Evolutionary conservation across 30 jellyfish, hydroid and myxozoan species (phyloP).

Genomic region (Aurelia sp.): DNA sequence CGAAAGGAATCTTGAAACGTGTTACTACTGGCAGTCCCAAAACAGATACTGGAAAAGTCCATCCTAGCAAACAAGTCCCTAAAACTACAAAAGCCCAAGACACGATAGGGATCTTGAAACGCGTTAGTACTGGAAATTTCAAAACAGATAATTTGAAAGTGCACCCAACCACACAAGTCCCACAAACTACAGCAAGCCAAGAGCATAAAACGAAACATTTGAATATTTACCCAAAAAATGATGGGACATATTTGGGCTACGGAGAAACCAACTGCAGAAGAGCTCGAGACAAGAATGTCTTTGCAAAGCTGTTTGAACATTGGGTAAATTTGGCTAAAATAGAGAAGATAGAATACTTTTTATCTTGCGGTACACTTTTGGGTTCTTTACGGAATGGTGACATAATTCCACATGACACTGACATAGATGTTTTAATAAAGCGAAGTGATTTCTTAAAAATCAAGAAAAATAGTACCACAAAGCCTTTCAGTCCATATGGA

Average conservation of each 20-base stretch:
- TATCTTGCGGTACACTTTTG: slow-evolving; percentile 89
- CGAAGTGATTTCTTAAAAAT: slow-evolving; percentile 50
- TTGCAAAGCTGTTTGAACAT: slow-evolving; percentile 39
- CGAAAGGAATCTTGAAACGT: too few relatives aligned
- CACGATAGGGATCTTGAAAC: too few relatives aligned
- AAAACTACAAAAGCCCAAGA: too few relatives aligned
- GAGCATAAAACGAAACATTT: too few relatives aligned
- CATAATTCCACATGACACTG: slow-evolving; percentile 82
- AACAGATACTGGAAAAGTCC: too few relatives aligned
- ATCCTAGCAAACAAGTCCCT: too few relatives aligned
- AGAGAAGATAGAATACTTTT: slow-evolving; percentile 53
- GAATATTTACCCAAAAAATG: slow-evolving; percentile 20
- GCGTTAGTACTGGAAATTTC: too few relatives aligned
- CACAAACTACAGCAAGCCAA: too few relatives aligned
- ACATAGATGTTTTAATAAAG: slow-evolving; percentile 73
- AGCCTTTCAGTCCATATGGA: slow-evolving; percentile 70
- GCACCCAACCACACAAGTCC: too few relatives aligned
- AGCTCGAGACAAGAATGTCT: slow-evolving; percentile 3
- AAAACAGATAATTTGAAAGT: too few relatives aligned
- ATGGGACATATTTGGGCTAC: slow-evolving; percentile 27
- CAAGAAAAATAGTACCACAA: slow-evolving; percentile 40
- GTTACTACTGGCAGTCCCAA: too few relatives aligned
- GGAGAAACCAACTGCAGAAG: slow-evolving; percentile 77
- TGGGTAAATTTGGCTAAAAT: slow-evolving; percentile 72
- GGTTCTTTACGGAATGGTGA: slow-evolving; percentile 89